Percentiles rank a stretch among this genome's conserved stretches.
These are phyloP conservation scores for Drepana falcataria DNA, from an alignment of 2,888 invertebrate species.

Conservation along the genomic window DNA sequence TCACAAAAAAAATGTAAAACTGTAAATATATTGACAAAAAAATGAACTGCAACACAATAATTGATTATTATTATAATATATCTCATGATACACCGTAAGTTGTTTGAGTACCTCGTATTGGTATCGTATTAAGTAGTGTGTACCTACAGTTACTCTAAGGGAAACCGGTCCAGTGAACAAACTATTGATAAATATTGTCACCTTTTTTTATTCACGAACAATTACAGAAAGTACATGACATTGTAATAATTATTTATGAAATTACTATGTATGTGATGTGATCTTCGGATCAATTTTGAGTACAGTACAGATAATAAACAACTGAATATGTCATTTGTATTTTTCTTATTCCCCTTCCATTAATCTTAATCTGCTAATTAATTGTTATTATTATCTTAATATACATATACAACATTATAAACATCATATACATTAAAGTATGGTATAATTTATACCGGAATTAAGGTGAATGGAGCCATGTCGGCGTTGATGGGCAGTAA, in stretches of 20 bases:
- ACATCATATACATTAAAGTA: too few species aligned
- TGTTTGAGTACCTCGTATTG: conserved; percentile 70
- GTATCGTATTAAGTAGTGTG: conserved; percentile 70
- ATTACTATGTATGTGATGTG: conserved; percentile 87
- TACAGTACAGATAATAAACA: conserved; percentile 87
- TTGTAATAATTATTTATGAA: conserved; percentile 80
- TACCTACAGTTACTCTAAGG: conserved; percentile 65
- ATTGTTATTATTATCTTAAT: too few species aligned
- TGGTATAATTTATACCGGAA: too few species aligned
- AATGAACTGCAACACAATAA: conserved; percentile 77
- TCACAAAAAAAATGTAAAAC: conserved; percentile 79
- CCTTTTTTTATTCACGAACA: conserved; percentile 78
- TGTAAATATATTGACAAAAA: conserved; percentile 79
- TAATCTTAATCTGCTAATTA: too few species aligned
- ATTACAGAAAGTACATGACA: conserved; percentile 79
- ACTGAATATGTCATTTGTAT: conserved; percentile 81
- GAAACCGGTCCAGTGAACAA: conserved; percentile 79
- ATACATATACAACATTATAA: too few species aligned
- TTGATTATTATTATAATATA: conserved; percentile 65
- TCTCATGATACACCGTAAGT: conserved; percentile 76
- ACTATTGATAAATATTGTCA: conserved; percentile 76
- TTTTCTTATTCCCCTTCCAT: conserved; percentile 38
- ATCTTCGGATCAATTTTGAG: conserved; percentile 86
- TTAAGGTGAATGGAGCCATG: too few species aligned
- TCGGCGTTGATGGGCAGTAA: too few species aligned